Conservation (phyloP, 2,113 vertebrate genomes). For the Antechinus flavipes region DNA sequence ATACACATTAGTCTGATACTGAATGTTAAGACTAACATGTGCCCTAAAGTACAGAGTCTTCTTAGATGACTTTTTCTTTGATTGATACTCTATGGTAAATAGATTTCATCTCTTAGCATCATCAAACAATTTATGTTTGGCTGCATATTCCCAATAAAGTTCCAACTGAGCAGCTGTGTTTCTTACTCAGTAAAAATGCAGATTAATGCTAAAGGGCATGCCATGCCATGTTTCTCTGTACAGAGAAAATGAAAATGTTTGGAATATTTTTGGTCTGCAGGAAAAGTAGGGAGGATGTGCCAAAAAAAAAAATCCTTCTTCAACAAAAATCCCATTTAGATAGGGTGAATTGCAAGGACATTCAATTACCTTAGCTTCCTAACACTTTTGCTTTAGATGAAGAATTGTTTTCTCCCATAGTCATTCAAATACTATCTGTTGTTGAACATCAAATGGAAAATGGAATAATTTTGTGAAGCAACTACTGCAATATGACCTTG, state of each 20-base stretch:
- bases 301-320: neutral
- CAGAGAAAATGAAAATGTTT: neutral
- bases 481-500: neutral
- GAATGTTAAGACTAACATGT: neutral
- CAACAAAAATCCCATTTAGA: neutral
- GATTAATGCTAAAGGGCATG: neutral
- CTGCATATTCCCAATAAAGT: slow-evolving; percentile 6
- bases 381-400: neutral
- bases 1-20: slow-evolving; percentile 8
- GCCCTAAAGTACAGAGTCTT: neutral
- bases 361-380: neutral
- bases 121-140: neutral
- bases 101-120: neutral
- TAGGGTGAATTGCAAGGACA: neutral
- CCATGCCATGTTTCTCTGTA: neutral
- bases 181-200: neutral
- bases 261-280: neutral
- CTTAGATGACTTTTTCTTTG: slow-evolving; percentile 7
- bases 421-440: neutral
- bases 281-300: neutral
- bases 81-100: neutral
- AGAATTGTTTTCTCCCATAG: slow-evolving; percentile 10
- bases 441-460: slow-evolving; percentile 24
- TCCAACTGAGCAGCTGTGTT: neutral
- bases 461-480: neutral